These are phyloP conservation scores for Drosophila simulans DNA, from an alignment of 1,140 invertebrate genomes.

Conservation along the genomic window DNA sequence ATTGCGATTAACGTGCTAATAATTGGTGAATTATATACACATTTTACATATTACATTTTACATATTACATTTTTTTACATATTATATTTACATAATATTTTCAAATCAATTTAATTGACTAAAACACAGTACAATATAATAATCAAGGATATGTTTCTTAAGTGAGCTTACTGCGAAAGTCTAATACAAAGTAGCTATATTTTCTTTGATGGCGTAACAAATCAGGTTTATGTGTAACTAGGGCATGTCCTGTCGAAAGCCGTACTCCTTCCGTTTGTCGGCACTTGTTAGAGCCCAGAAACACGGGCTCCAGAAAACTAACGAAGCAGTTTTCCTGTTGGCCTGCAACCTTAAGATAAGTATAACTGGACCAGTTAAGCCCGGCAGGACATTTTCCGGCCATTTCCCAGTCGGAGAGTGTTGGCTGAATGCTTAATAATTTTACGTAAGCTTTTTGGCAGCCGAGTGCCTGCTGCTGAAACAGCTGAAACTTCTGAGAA, in stretches of 20 bases:
- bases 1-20: no score
- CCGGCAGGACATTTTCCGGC: conserved; percentile 23
- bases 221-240: no score
- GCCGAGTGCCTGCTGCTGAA: conserved; percentile 20
- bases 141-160: no score
- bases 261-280: neutral
- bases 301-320: conserved; percentile 18
- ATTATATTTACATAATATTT: no score
- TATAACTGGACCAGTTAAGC: conserved; percentile 17
- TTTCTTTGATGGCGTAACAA: no score
- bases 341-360: conserved; percentile 44
- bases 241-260: neutral
- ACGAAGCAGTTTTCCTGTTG: conserved; percentile 31
- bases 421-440: conserved; percentile 39
- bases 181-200: no score
- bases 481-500: conserved; percentile 56
- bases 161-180: neutral
- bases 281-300: conserved; percentile 5
- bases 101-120: no score
- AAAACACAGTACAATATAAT: no score
- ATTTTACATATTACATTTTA: no score
- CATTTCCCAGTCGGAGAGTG: conserved; percentile 12
- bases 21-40: no score
- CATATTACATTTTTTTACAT: no score
- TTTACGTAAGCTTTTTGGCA: conserved; percentile 40